Percentiles rank a stretch among this genome's conserved stretches.
phyloP scores from a whole-genome alignment of 2,113 vertebrate species.

The Microcebus tavaratra region DNA sequence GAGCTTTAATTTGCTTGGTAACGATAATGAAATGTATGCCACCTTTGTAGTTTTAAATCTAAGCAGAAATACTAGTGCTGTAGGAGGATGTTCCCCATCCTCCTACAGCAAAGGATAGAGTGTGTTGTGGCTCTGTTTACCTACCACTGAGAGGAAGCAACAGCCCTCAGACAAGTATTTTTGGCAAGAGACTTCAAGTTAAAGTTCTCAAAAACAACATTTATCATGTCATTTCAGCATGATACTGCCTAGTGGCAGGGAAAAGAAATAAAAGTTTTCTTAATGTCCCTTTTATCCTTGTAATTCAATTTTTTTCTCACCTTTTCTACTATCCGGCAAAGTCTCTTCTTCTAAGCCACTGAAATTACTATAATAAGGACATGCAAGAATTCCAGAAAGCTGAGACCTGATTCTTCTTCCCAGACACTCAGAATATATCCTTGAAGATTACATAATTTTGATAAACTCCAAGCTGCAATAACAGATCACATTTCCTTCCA shows the following conservation, averaged over 20 bases:
- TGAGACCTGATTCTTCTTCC: background rate
- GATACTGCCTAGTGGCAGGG: constrained; percentile 28
- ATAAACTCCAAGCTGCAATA: constrained; percentile 7
- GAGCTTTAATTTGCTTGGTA: constrained; percentile 34
- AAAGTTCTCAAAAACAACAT: constrained; percentile 53
- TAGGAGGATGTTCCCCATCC: background rate
- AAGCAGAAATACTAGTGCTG: background rate
- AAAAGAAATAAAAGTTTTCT: constrained; percentile 46
- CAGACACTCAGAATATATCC: background rate
- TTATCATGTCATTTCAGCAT: constrained; percentile 35
- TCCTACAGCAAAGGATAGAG: background rate
- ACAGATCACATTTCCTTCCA: background rate
- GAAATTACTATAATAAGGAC: background rate
- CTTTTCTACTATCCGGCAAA: background rate
- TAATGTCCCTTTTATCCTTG: constrained; percentile 24
- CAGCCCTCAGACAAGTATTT: constrained; percentile 14
- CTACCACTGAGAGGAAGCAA: constrained; percentile 30
- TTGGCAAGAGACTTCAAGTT: constrained; percentile 40
- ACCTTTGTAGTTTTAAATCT: background rate
- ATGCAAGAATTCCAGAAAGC: background rate
- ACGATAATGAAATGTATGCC: constrained; percentile 14
- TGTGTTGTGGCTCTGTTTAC: background rate
- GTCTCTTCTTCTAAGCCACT: background rate
- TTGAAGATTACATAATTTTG: background rate
- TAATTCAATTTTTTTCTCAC: background rate